A percentile compares a stretch with the other conserved stretches of the same genome.
phyloP scores from a whole-genome alignment of 2,113 vertebrate species.

The Mesocricetus auratus region DNA sequence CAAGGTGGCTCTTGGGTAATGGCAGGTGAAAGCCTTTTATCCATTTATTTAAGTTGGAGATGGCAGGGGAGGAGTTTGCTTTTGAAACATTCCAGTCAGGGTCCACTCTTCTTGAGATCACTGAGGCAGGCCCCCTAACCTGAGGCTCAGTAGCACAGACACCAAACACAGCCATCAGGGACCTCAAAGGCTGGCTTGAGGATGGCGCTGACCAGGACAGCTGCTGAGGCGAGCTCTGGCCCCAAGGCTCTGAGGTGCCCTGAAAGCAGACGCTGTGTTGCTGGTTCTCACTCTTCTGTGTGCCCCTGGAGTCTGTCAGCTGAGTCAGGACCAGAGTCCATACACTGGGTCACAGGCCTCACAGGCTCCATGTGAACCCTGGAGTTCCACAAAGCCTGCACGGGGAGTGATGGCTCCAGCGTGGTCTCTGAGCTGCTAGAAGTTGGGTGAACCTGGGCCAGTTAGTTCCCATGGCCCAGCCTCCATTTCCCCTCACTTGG shows the following conservation, averaged over 20 bases:
- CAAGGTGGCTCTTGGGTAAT: background rate
- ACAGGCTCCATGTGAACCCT: background rate
- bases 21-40: slow-evolving; percentile 22
- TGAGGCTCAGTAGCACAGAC: background rate
- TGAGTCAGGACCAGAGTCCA: background rate
- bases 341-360: background rate
- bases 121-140: background rate
- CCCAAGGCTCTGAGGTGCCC: background rate
- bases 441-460: background rate
- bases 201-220: background rate
- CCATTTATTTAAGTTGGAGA: background rate
- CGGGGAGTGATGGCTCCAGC: background rate
- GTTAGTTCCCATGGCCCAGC: background rate
- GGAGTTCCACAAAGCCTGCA: background rate
- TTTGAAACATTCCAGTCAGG: slow-evolving; percentile 17
- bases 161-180: background rate
- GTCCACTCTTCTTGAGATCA: background rate
- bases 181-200: background rate
- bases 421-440: background rate
- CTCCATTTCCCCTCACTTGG: background rate
- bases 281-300: rapidly evolving
- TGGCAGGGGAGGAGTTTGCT: background rate
- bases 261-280: background rate
- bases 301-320: background rate
- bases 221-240: background rate